phyloP scores from a whole-genome alignment of 1,140 invertebrate genomes.

The Ptiloglossa arizonensis region DNA sequence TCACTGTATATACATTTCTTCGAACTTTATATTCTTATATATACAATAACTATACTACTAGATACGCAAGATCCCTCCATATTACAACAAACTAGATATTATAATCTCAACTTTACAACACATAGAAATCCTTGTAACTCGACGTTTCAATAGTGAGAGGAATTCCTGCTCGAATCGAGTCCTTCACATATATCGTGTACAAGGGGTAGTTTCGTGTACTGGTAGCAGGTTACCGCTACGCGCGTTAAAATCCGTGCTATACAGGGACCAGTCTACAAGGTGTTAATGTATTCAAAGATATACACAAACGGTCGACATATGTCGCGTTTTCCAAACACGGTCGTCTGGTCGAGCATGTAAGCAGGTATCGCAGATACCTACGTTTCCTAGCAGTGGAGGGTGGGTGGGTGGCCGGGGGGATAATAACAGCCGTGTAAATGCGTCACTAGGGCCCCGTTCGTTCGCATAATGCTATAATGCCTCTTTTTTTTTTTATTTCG shows the following conservation, averaged over 20 bases:
- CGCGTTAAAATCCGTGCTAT: no score
- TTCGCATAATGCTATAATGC: slow-evolving; percentile 68
- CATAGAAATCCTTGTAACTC: no score
- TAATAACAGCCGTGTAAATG: slow-evolving; percentile 72
- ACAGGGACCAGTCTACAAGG: no score
- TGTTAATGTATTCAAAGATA: background rate
- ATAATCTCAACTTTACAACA: no score
- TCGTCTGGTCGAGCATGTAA: slow-evolving; percentile 32
- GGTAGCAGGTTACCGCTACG: no score
- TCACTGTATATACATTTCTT: no score
- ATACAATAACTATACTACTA: no score
- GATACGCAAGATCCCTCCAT: no score
- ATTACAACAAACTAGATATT: no score
- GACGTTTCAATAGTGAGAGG: no score
- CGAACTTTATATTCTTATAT: no score
- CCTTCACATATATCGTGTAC: background rate
- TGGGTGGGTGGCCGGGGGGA: slow-evolving; percentile 27
- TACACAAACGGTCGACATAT: slow-evolving; percentile 33
- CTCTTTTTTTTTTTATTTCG: slow-evolving; percentile 64
- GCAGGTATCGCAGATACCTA: slow-evolving; percentile 58
- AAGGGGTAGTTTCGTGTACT: background rate
- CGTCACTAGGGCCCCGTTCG: slow-evolving; percentile 67
- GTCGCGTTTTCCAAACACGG: slow-evolving; percentile 36
- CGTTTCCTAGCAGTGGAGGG: slow-evolving; percentile 48
- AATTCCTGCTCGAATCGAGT: no score